A percentile compares a stretch with the other conserved stretches of the same genome.
Conservation (phyloP, 2,113 vertebrate species). For the Argyrosomus japonicus region DNA sequence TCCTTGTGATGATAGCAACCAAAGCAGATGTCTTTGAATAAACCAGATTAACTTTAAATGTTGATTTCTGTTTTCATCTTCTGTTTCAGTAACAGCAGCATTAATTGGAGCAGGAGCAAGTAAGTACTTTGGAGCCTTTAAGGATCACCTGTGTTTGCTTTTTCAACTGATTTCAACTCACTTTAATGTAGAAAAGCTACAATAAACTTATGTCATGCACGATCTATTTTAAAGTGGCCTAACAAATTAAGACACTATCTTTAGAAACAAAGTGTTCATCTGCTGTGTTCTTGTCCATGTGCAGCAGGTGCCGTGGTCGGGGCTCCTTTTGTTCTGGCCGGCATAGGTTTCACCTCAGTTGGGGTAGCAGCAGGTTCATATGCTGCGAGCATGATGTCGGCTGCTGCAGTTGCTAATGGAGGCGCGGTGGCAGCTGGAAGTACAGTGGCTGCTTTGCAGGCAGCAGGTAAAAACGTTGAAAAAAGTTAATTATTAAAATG, state of each 20-base stretch:
- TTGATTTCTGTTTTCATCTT: background rate
- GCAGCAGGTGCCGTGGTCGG: background rate
- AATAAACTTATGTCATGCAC: too few relatives aligned
- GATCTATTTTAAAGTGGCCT: background rate
- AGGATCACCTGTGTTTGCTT: background rate
- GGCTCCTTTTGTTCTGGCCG: slow-evolving; percentile 44
- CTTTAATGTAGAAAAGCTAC: background rate
- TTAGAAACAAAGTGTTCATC: background rate
- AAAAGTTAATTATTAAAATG: too few relatives aligned
- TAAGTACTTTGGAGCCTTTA: slow-evolving; percentile 10
- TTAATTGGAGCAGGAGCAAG: slow-evolving; percentile 23
- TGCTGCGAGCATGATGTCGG: slow-evolving; percentile 27
- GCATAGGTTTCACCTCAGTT: slow-evolving; percentile 60
- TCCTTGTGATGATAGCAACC: background rate
- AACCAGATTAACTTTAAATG: background rate
- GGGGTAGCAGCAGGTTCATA: slow-evolving; percentile 66
- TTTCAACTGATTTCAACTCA: background rate
- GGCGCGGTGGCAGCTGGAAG: too few relatives aligned
- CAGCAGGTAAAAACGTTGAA: too few relatives aligned
- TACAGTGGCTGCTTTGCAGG: too few relatives aligned
- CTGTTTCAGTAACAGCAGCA: slow-evolving; percentile 18
- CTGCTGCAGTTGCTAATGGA: too few relatives aligned
- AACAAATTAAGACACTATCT: too few relatives aligned
- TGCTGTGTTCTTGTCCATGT: background rate
- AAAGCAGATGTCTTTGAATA: background rate